Evolutionary conservation across 2,797 vertebrate species (phyloP).

Genomic region (Scyliorhinus canicula): DNA sequence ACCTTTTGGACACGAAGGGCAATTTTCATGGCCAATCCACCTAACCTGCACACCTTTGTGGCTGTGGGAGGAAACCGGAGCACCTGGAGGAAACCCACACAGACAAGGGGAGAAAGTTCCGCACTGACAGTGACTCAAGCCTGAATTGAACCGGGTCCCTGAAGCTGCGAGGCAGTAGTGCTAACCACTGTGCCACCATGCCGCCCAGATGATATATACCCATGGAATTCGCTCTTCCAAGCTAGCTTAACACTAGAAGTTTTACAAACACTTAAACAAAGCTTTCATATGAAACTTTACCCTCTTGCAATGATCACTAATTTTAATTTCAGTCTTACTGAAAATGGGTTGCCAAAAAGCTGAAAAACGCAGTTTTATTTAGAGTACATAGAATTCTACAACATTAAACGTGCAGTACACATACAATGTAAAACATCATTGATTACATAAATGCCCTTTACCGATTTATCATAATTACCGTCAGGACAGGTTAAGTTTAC

Average conservation of each 20-base stretch:
- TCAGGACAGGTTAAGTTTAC: background rate
- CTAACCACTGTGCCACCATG: too few species aligned
- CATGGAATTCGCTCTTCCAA: background rate
- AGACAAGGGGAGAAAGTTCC: too few species aligned
- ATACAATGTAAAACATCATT: background rate
- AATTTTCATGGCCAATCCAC: too few species aligned
- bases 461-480: background rate
- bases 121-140: too few species aligned
- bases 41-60: too few species aligned
- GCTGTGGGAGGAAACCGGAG: too few species aligned
- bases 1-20: too few species aligned
- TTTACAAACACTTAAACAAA: background rate
- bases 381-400: background rate
- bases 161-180: too few species aligned
- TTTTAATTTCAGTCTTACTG: slow-evolving; percentile 1
- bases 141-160: too few species aligned
- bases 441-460: background rate
- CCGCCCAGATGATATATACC: background rate
- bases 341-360: background rate
- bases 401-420: background rate
- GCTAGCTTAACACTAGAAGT: background rate
- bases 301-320: background rate
- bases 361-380: background rate
- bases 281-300: background rate
- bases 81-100: too few species aligned